phyloP scores from a whole-genome alignment of 2,113 vertebrate genomes.

The Tangachromis dhanisi region DNA sequence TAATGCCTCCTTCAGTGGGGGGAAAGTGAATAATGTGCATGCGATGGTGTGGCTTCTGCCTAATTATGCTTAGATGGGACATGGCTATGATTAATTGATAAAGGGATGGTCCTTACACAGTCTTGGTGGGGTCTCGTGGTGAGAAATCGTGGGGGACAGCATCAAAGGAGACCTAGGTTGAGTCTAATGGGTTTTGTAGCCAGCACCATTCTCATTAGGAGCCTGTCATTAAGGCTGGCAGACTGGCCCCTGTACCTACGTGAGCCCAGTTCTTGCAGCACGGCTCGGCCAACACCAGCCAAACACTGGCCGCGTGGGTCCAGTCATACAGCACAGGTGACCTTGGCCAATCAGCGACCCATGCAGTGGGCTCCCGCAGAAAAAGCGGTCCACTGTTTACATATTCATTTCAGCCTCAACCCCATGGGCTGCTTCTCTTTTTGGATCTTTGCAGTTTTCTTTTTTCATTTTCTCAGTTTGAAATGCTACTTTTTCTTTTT shows the following conservation, averaged over 20 bases:
- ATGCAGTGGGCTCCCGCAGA: constrained; percentile 74
- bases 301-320: constrained; percentile 33
- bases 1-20: constrained; percentile 87
- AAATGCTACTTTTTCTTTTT: constrained; percentile 44
- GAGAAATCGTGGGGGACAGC: constrained; percentile 80
- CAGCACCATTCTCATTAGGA: constrained; percentile 90
- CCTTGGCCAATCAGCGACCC: constrained; percentile 84
- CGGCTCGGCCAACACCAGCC: constrained; percentile 70
- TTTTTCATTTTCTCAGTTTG: constrained; percentile 37
- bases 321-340: constrained; percentile 79
- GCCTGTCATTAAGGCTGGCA: constrained; percentile 87
- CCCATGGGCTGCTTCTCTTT: constrained; percentile 35
- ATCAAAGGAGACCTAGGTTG: constrained; percentile 94
- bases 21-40: constrained; percentile 73
- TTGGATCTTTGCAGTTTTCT: constrained; percentile 52
- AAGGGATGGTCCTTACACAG: constrained; percentile 86
- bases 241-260: constrained; percentile 83
- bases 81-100: constrained; percentile 98
- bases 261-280: constrained; percentile 59
- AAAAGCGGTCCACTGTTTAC: constrained; percentile 73
- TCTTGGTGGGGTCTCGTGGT: constrained; percentile 83
- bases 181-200: constrained; percentile 91
- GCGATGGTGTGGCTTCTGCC: constrained; percentile 90
- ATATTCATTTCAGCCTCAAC: constrained; percentile 78
- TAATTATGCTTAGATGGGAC: constrained; percentile 98